Evolutionary conservation across 2,797 vertebrate species (phyloP).

Genomic region (Triplophysa yarkandensis): DNA sequence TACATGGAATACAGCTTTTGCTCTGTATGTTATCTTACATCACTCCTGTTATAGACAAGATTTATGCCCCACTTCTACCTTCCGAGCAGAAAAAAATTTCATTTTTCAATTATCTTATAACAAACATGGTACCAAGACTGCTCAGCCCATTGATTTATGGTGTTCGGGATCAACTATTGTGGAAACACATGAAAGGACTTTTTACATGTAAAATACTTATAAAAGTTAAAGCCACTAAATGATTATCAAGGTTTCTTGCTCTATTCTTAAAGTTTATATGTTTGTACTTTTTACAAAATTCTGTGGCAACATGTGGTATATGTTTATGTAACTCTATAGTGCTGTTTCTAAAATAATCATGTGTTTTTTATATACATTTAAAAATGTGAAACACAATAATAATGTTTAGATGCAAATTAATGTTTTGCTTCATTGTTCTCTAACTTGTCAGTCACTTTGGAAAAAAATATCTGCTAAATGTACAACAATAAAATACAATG

Average conservation of each 20-base stretch:
- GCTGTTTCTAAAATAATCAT: no score
- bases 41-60: conserved; percentile 37
- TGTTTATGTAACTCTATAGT: no score
- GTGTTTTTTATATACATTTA: no score
- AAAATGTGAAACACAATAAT: no score
- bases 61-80: conserved; percentile 36
- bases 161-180: conserved; percentile 63
- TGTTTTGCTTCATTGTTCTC: no score
- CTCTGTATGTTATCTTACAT: conserved; percentile 62
- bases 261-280: no score
- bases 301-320: no score
- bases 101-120: conserved; percentile 55
- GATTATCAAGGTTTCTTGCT: not conserved
- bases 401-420: no score
- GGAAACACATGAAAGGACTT: conserved; percentile 46
- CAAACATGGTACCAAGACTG: conserved; percentile 63
- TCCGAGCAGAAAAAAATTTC: conserved; percentile 29
- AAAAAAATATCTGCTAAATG: no score
- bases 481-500: no score
- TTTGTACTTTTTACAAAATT: no score
- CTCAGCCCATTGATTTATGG: conserved; percentile 71
- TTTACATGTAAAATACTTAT: conserved; percentile 35
- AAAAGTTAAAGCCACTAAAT: conserved; percentile 27
- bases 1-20: conserved; percentile 67
- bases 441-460: no score